Conservation (phyloP, 2,113 vertebrate species). For the Scolopax mira region DNA sequence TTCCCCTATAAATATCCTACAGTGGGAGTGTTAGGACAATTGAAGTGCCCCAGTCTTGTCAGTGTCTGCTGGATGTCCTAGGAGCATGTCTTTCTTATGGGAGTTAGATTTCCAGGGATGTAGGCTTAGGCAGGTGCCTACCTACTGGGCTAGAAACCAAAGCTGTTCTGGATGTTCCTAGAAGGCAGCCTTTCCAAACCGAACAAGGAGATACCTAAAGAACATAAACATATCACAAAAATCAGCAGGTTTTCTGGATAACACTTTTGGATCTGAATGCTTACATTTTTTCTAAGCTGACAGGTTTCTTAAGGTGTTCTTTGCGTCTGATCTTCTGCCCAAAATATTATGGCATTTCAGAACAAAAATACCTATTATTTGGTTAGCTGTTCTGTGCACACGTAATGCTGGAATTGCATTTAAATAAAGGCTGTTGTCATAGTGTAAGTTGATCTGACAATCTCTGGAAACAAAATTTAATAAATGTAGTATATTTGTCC, state of each 20-base stretch:
- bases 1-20: not conserved
- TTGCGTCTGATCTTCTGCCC: not conserved
- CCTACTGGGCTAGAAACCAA: not conserved
- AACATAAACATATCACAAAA: not conserved
- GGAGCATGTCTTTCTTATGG: not conserved
- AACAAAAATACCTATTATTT: not conserved
- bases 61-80: not conserved
- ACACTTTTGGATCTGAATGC: not conserved
- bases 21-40: not conserved
- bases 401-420: not conserved
- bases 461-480: not conserved
- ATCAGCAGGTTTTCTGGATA: not conserved
- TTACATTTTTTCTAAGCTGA: not conserved
- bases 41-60: not conserved
- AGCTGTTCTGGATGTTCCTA: not conserved
- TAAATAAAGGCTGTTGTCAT: not conserved
- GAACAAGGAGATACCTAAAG: not conserved
- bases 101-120: not conserved
- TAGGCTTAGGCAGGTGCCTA: not conserved
- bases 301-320: not conserved
- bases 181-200: not conserved
- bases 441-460: not conserved
- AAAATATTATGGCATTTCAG: not conserved
- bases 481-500: not conserved
- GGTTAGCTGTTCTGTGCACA: not conserved